A percentile compares a stretch with the other conserved stretches of the same genome.
These are phyloP conservation scores for Euphydryas editha DNA, from an alignment of 2,888 invertebrate species.

Conservation along the genomic window DNA sequence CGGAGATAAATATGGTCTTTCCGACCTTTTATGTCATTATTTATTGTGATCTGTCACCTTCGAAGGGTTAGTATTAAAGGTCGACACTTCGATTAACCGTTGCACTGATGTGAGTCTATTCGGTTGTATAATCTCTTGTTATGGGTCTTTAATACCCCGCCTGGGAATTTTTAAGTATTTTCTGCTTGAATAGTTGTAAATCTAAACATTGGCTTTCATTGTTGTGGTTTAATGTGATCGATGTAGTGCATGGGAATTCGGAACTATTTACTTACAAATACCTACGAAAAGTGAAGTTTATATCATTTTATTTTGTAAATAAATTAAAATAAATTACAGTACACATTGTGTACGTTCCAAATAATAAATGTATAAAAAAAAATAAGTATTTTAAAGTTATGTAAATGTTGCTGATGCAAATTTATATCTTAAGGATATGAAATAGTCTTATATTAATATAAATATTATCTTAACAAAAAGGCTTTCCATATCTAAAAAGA, in stretches of 20 bases:
- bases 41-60: conserved; percentile 63
- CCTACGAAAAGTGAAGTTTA: neutral
- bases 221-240: conserved; percentile 57
- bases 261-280: neutral
- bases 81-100: conserved; percentile 69
- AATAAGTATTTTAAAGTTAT: no score
- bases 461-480: no score
- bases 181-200: conserved; percentile 65
- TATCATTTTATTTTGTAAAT: neutral
- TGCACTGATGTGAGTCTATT: conserved; percentile 54
- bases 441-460: no score
- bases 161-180: conserved; percentile 74
- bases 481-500: no score
- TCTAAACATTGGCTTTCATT: conserved; percentile 67
- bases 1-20: conserved; percentile 44
- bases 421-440: no score
- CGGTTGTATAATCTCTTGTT: conserved; percentile 44
- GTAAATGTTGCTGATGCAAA: no score
- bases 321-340: neutral
- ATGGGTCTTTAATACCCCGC: conserved; percentile 50
- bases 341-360: no score
- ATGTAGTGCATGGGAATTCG: conserved; percentile 35
- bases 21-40: conserved; percentile 51
- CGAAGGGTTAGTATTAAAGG: conserved; percentile 55
- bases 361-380: no score